phyloP scores from a whole-genome alignment of 2,888 invertebrate genomes.

The Synanthedon formicaeformis region DNA sequence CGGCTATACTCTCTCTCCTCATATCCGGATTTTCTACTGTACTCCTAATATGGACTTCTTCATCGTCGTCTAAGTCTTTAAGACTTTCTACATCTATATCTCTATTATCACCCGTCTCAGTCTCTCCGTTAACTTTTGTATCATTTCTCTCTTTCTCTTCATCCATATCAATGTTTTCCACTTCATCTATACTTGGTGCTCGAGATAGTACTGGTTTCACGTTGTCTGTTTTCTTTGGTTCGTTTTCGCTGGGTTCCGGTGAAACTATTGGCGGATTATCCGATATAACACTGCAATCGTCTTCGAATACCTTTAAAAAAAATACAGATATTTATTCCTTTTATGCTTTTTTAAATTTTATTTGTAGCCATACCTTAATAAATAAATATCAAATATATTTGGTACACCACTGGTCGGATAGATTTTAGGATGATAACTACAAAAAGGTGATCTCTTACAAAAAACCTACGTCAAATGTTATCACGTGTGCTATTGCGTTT shows the following conservation, averaged over 20 bases:
- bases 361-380: too few relatives aligned
- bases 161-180: slow-evolving; percentile 58
- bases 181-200: slow-evolving; percentile 62
- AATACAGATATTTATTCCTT: background rate
- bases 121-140: slow-evolving; percentile 61
- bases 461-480: too few relatives aligned
- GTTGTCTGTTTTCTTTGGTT: slow-evolving; percentile 39
- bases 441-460: too few relatives aligned
- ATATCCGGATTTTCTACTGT: slow-evolving; percentile 58
- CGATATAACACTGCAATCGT: slow-evolving; percentile 68
- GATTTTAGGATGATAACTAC: too few relatives aligned
- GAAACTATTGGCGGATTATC: slow-evolving; percentile 66
- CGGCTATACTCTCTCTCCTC: slow-evolving; percentile 60
- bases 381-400: background rate
- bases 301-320: slow-evolving; percentile 63
- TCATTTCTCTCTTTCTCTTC: slow-evolving; percentile 41
- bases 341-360: too few relatives aligned
- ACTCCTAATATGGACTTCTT: slow-evolving; percentile 47
- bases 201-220: slow-evolving; percentile 47
- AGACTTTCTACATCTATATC: slow-evolving; percentile 57
- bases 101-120: slow-evolving; percentile 67
- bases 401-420: background rate
- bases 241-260: slow-evolving; percentile 59
- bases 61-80: slow-evolving; percentile 61
- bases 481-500: too few relatives aligned